Conservation (phyloP, 2,797 vertebrate species). For the Darevskia nairensis region DNA sequence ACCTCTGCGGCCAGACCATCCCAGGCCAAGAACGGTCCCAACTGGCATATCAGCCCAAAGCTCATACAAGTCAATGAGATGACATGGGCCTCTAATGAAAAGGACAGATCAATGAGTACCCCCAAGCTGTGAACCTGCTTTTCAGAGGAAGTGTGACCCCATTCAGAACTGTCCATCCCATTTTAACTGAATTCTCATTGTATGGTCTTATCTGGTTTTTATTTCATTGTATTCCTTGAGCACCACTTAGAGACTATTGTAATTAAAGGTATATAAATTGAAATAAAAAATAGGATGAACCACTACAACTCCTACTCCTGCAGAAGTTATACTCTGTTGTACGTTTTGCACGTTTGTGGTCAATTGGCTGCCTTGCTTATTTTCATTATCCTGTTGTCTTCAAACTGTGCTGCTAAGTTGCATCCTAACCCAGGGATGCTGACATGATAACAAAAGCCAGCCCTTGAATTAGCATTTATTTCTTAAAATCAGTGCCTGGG, state of each 20-base stretch:
- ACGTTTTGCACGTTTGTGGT: conserved; percentile 49
- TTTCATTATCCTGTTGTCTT: conserved; percentile 61
- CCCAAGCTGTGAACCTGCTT: too few relatives aligned
- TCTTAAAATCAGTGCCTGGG: conserved; percentile 23
- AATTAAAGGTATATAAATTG: too few relatives aligned
- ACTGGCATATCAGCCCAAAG: too few relatives aligned
- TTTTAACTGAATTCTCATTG: too few relatives aligned
- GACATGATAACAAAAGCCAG: conserved; percentile 60
- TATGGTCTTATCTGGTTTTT: not conserved
- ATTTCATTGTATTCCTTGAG: not conserved
- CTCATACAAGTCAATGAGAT: too few relatives aligned
- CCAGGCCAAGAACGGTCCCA: too few relatives aligned
- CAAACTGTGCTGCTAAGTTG: conserved; percentile 61
- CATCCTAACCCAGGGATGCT: conserved; percentile 69
- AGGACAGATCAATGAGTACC: too few relatives aligned
- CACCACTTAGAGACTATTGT: too few relatives aligned
- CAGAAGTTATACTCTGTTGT: not conserved
- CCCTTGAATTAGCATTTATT: conserved; percentile 52
- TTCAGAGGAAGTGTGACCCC: too few relatives aligned
- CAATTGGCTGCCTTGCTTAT: conserved; percentile 49
- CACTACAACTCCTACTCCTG: not conserved
- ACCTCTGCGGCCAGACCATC: not conserved
- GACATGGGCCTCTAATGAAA: too few relatives aligned
- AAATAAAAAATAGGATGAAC: not conserved
- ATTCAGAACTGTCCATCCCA: not conserved